phyloP scores from a whole-genome alignment of 2,888 invertebrate species.

The Chydorus sphaericus region DNA sequence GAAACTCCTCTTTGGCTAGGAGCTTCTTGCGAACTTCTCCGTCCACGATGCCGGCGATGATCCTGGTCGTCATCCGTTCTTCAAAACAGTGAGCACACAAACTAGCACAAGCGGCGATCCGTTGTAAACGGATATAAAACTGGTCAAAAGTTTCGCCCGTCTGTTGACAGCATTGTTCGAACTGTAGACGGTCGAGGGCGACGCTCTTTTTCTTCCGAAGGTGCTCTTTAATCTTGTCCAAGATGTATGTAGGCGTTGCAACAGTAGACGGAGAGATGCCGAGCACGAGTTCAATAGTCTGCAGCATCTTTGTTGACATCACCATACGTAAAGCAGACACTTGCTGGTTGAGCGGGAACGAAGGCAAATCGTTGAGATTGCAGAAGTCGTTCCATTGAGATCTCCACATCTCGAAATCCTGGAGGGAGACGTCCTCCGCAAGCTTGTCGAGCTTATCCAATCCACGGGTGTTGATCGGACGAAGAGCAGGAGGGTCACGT shows the following conservation, averaged over 20 bases:
- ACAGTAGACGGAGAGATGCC: not conserved
- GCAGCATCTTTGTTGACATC: not conserved
- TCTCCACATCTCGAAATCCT: not conserved
- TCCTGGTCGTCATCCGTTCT: not conserved
- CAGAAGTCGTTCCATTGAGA: slow-evolving; percentile 1
- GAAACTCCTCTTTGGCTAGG: not conserved
- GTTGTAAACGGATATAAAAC: slow-evolving; percentile 3
- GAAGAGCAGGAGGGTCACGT: no score
- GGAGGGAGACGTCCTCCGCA: not conserved
- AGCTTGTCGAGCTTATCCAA: not conserved
- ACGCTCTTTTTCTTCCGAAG: slow-evolving; percentile 2
- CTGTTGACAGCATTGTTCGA: slow-evolving; percentile 8
- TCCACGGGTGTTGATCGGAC: slow-evolving; percentile 9
- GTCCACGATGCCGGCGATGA: slow-evolving; percentile 1
- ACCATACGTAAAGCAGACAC: not conserved
- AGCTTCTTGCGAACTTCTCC: slow-evolving; percentile 5
- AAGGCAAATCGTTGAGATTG: not conserved
- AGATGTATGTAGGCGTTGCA: not conserved
- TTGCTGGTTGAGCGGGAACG: not conserved
- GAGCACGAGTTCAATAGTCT: slow-evolving; percentile 1
- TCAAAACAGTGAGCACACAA: slow-evolving; percentile 1
- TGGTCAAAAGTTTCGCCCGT: slow-evolving; percentile 5
- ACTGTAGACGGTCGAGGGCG: slow-evolving; percentile 5
- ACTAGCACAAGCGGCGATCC: not conserved
- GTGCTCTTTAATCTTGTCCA: not conserved